Base-by-base conservation (phyloP, 1,140 invertebrate genomes). In the Augochlora pura region DNA sequence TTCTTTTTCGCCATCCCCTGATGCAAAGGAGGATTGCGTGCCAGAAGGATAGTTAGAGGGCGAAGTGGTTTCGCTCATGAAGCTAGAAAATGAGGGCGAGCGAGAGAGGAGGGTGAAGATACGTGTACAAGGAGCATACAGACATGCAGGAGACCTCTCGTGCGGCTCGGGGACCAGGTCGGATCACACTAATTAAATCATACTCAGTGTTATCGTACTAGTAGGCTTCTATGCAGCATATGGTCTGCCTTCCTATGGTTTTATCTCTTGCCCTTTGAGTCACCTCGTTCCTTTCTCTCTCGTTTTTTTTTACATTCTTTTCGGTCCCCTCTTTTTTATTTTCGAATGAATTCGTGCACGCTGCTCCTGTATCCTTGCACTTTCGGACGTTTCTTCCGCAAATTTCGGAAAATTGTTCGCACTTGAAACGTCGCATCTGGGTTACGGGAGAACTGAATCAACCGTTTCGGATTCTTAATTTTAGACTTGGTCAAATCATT, bases 121-220 rank as follows among this genome's bases (percentile, higher is more conserved):
- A 75, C 79, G 74, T 73, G 82, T 84, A 77, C 69, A 85, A 84
- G 82, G 77, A 81, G 63, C 60, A 71, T 59, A 63, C 27, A 76
- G 52, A 69, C 76, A 65, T 54, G 73, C 79, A 71, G 77, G 68
- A 73, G 81, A 49, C 54, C 67, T 81, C 82, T 85, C 65, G 67
- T 64, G 64, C 75, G 63, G 60, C 81, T 76, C 59, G 66, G 79
- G 60, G 78, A 81, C 74, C 82, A 71, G 52, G 75, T 67, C 74
- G 83, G 79, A 78, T 85, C 82, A 32, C 70, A 59, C 74, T 85
- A 85, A 85, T 85, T 85, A 85, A 85, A 85, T 85, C 84, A 85
- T 85, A 85, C 70, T 74, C 74, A 49, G 25, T 66, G 77, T 52
- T 81, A 80, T 70, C 81, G 72, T 68, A 46, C 16, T 63, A 54